Evolutionary conservation across 2,113 vertebrate species (phyloP), one percentile per base, ranked within the genome.

Genomic region (Falco punctatus): DNA sequence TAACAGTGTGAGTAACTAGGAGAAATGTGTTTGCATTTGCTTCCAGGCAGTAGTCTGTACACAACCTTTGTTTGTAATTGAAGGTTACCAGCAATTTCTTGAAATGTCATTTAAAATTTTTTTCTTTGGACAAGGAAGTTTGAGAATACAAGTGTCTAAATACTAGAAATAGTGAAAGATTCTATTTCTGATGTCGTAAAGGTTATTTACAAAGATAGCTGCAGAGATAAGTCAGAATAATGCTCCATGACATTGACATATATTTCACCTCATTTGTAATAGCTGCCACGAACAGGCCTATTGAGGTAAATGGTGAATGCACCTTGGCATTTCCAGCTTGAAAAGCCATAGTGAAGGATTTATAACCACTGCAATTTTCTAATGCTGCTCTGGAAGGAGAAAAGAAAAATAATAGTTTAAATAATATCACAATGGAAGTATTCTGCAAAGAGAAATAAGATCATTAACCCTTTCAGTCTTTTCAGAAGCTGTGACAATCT

Each of bases 321-420:
- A 92, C 69, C 83, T 96, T 94, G 91, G 67, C 83, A 96, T 96
- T 96, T 96, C 55, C 77, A 96, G 48, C 86, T 86, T 91, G 86
- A 92, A 96, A 96, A 94, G 69, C 20, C 69, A 35, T n/a, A 40
- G n/a, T 59, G 83, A 94, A 92, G 75, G 89, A 95, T 96, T 96
- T 94, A 92, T 81, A 67, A 81, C 59, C 42, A 27, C 55, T 84
- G 48, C 55, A 91, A 78, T 79, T 91, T 95, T 86, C 55, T 86
- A 84, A 61, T 0, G 0, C 10, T 81, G 30, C n/a, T 84, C 72
- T 86, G 64, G 51, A 70, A 92, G 26, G 21, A 93, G 22, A 10
- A 64, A 86, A 73, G 23, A 81, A 69, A 75, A 49, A 35, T 11
- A 75, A 66, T 18, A 49, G 42, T 65, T 88, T 66, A 82, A 86